Base-by-base conservation (phyloP, 1,140 invertebrate genomes). In the Leptopilina boulardi region DNA sequence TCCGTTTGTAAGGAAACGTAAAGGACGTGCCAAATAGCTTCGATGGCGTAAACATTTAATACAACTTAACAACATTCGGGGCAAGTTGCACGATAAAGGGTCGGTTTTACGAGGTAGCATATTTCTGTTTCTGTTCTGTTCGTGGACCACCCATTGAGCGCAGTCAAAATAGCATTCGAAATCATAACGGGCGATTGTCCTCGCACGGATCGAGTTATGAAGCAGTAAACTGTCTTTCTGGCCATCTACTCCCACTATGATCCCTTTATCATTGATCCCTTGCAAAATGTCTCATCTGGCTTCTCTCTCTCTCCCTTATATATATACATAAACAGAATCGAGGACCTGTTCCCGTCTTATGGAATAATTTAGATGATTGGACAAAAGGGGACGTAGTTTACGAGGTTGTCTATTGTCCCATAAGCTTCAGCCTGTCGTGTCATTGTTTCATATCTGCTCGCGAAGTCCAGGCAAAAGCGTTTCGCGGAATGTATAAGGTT, bases 141-240 rank as follows among this genome's bases (percentile, higher is more conserved):
- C 76, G 76, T 71, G 75, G 86, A 38, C 89, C 88, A 89, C 89
- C 89, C 89, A 90, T 79, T 72, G 81, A 72, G 84, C 73, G 71
- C 86, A 87, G 89, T 90, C 88, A 90, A 90, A 91, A 91, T 90
- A 91, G 87, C 88, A 90, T 84, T 82, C 85, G 87, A 89, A 91
- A 91, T 91, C 88, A 90, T 90, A 91, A 90, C 88, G 84, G 84
- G 79, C 88, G 90, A 91, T 90, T 91, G 89, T 91, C 89, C 89
- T 84, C 83, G 78, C 80, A 70, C 80, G 76, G 76, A 71, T 77
- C 85, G 78, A 85, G 90, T 90, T 91, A 91, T 90, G 89, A 91
- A 90, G 89, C 90, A 90, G 86, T 91, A 91, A 90, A 91, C 80
- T 77, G 80, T 76, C 80, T 80, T 78, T 80, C 79, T 73, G 73